Evolutionary conservation across 2,113 vertebrate genomes (phyloP), one percentile per base, ranked within the genome.

Genomic region (Caranx ignobilis): DNA sequence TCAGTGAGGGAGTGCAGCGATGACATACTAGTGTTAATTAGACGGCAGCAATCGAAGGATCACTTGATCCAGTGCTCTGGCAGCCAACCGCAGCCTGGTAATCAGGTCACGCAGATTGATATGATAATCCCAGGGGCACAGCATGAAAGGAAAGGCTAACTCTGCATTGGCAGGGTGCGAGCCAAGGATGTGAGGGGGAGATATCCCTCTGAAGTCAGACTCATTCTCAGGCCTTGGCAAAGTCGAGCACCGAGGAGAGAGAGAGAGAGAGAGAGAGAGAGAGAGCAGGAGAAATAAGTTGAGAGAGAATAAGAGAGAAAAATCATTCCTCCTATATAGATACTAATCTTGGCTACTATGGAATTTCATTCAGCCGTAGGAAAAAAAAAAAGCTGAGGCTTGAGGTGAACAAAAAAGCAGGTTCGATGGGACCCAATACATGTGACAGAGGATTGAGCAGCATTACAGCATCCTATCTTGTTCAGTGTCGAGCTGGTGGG

Each of bases 81-180:
- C 86, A 92, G 87, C 84, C 80, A 90, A 91, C 83, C 21, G 50
- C 78, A 69, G 89, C 84, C 84, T 72, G 39, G 69, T 91, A 94
- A 93, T 93, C 91, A 91, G 92, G 92, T 90, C 91, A 92, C 82
- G 84, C 89, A 92, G 91, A 92, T 90, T 92, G 92, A 92, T 89
- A 92, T 89, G 90, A 93, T 92, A 91, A 93, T 92, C 93, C 91
- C 91, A 82, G 85, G 90, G 91, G 93, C 85, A 81, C 56, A 26
- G 73, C 86, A 90, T 92, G 82, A 92, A 94, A 93, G 91, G 77
- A 90, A 82, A 90, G 93, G 91, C 94, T 90, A 93, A 93, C 91
- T 93, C 91, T 88, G 87, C 91, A 78, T 81, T 86, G 82, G 89
- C 88, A 88, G 83, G 47, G 83, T 78, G 77, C 66, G n/a, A 85